Base-by-base conservation (phyloP, 2,888 invertebrate species). In the Aquatica leii region DNA sequence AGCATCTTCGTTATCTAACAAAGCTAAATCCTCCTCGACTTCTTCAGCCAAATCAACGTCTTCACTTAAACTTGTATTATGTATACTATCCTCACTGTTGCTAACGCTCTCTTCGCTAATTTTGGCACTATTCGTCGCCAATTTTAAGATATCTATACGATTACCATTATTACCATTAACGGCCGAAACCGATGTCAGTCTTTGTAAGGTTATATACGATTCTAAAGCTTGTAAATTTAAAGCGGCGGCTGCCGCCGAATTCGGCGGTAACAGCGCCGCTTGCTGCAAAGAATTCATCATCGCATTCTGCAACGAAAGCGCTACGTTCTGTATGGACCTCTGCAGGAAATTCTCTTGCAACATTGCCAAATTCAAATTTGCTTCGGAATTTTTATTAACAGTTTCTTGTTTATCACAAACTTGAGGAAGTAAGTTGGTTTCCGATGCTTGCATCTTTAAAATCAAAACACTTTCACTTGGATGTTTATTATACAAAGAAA, bases 211-310 rank as follows among this genome's bases (percentile, higher is more conserved):
- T 79, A 94, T 84, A 83, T 94, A 94, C 46, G 93, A 93, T 84
- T 94, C 94, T 65, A 94, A 82, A 21, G 94, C 94, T 82, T 94
- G 94, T 34, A 94, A 85, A 80, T 93, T 93, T 15, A 94, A 84
- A 0, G 94, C 94, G 35, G 92, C 91, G 35, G 93, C 93, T 6
- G 93, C 93, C 2, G 93, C 91, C 1, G 93, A 93, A 73, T 93
- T 92, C 0, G 90, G 90, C 5, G 93, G 93, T 73, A 94, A 80
- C 18, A 94, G 83, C 0, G 93, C 93, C 0, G 93, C 94, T 77
- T 93, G 91, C 79, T 93, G 93, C 69, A 94, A 82, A 8, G 93
- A 92, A 74, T 89, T 91, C 82, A 94, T 90, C 86, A 94, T 90
- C 6, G 93, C 92, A 77, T 91, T 92, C 81, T 94, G 94, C 54